Evolutionary conservation across 1,140 invertebrate species (phyloP), one percentile per base, ranked within the genome.

Genomic region (Drosophila pseudoananassae): DNA sequence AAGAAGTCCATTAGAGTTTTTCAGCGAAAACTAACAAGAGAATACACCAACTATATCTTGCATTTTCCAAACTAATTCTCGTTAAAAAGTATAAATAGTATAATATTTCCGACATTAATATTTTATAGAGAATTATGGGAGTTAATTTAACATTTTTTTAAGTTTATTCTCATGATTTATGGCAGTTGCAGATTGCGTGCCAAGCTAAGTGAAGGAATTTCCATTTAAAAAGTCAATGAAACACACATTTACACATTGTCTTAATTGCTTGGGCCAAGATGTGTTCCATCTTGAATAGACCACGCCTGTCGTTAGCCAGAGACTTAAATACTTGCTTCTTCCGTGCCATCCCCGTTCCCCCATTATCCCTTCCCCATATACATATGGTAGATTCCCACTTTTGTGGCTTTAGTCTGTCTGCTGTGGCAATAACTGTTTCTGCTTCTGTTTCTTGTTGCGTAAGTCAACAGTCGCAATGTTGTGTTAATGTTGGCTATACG

Each of bases 391-490:
- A 33, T 51, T 66, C 20, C 33, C 33, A 40, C 63, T 64, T 57
- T 50, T 71, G 65, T 38, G 54, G 54, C 38, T 50, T 36, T 31
- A 43, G 36, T 53, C 46, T 20, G 51, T 33, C 71, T 27, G 14
- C 58, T 71, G 63, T 72, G 61, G 59, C 70, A 65, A 69, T 78
- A 75, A 87, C 82, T 78, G 78, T 65, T 85, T 75, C 78, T 78
- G 78, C 61, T 85, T 75, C 78, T 78, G 78, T 65, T 85, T 75
- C 82, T 87, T 82, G 82, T 78, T 85, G 78, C 69, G 82, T 85
- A 85, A 85, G 78, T 85, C 82, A 85, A 85, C 83, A 85, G 82
- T 81, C 68, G 70, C 83, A 88, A 87, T 87, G 82, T 87, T 87
- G 82, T 88, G 82, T 88, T 87, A 87, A 88, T 88, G 83, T 58